These are phyloP conservation scores for Verasper variegatus DNA, from an alignment of 2,113 vertebrate species.

Conservation along the genomic window DNA sequence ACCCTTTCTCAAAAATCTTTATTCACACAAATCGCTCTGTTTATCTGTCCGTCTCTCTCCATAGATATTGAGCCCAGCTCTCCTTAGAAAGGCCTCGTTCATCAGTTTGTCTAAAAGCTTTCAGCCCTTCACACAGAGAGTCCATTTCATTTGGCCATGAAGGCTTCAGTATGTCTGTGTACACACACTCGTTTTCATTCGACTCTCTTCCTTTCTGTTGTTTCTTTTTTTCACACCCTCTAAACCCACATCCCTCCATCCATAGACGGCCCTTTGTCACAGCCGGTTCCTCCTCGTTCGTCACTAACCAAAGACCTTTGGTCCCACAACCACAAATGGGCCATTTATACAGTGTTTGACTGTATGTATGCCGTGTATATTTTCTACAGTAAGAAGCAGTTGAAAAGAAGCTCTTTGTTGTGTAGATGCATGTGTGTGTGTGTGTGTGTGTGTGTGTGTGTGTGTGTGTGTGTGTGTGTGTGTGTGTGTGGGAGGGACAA, in stretches of 20 bases:
- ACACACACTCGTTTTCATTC: conserved; percentile 63
- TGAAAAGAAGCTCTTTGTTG: neutral
- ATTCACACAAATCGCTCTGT: conserved; percentile 32
- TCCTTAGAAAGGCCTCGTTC: conserved; percentile 24
- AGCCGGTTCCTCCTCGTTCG: conserved; percentile 8
- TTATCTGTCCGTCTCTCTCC: conserved; percentile 33
- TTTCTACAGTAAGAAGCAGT: conserved; percentile 9
- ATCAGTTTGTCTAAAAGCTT: conserved; percentile 72
- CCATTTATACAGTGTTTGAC: conserved; percentile 12
- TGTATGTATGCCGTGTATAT: conserved; percentile 13
- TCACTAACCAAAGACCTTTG: conserved; percentile 15
- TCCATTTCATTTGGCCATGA: conserved; percentile 60
- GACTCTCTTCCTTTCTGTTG: conserved; percentile 38
- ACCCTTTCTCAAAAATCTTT: neutral
- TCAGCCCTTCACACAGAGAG: conserved; percentile 43
- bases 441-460: neutral
- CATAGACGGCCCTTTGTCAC: conserved; percentile 42
- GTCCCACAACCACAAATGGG: conserved; percentile 25
- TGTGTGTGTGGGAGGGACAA: neutral
- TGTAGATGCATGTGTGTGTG: neutral
- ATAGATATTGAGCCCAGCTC: conserved; percentile 42
- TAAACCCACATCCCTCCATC: conserved; percentile 47
- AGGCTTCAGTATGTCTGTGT: conserved; percentile 57
- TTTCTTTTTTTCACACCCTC: conserved; percentile 53
- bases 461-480: no score